Conservation (phyloP, 1,140 invertebrate species). For the Archegozetes longisetosus region DNA sequence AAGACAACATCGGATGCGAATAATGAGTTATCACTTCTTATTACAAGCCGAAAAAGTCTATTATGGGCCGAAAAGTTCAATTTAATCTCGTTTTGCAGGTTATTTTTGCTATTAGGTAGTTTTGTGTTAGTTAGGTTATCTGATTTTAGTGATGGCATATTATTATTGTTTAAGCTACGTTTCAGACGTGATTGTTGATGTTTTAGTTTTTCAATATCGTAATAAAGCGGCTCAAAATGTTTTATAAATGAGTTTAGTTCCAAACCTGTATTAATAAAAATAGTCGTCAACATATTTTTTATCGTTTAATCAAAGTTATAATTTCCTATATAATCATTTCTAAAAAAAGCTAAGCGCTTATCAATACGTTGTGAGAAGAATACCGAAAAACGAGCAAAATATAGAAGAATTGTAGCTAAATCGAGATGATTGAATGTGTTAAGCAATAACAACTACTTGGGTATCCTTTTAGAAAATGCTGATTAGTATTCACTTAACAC, state of each 20-base stretch:
- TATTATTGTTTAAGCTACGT: constrained; percentile 17
- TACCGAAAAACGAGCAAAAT: too few species aligned
- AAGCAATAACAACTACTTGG: too few species aligned
- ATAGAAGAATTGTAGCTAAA: too few species aligned
- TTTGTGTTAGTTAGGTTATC: background rate
- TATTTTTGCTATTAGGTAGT: background rate
- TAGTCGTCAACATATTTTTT: background rate
- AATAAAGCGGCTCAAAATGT: constrained; percentile 38
- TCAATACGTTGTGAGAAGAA: too few species aligned
- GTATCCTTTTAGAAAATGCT: too few species aligned
- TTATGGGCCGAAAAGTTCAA: constrained; percentile 18
- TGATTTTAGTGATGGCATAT: background rate
- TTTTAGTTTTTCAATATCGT: constrained; percentile 32
- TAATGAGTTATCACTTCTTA: constrained; percentile 50
- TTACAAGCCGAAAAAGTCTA: constrained; percentile 52
- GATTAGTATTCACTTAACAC: too few species aligned
- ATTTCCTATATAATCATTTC: too few species aligned
- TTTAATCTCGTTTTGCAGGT: constrained; percentile 22
- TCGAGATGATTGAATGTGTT: too few species aligned
- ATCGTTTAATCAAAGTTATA: too few species aligned
- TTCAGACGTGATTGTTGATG: constrained; percentile 31
- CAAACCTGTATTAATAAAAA: constrained; percentile 26
- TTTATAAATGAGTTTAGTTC: constrained; percentile 35
- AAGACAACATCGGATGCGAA: constrained; percentile 63
- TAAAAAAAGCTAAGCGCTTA: too few species aligned